phyloP scores from a whole-genome alignment of 1,140 invertebrate genomes.

The Drosophila equinoxialis region DNA sequence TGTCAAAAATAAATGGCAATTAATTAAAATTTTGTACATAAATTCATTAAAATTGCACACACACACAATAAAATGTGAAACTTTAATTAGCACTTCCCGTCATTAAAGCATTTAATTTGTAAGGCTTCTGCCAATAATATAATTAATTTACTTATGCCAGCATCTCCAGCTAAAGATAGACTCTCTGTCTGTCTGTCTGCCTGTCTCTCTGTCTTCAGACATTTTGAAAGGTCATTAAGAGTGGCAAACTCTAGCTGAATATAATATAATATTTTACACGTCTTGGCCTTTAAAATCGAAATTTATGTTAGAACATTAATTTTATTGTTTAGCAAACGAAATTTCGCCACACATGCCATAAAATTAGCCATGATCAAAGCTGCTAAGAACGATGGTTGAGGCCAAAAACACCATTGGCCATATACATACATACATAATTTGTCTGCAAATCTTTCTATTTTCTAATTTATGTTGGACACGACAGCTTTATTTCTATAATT shows the following conservation, averaged over 20 bases:
- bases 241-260: constrained; percentile 50
- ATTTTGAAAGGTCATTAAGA: constrained; percentile 70
- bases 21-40: constrained; percentile 37
- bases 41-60: constrained; percentile 54
- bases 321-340: constrained; percentile 28
- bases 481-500: constrained; percentile 67
- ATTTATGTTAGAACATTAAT: constrained; percentile 76
- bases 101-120: constrained; percentile 53
- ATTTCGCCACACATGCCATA: constrained; percentile 48
- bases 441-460: constrained; percentile 59
- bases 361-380: constrained; percentile 68
- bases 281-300: constrained; percentile 53
- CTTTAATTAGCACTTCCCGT: constrained; percentile 58
- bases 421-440: constrained; percentile 28
- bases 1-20: constrained; percentile 23
- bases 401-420: constrained; percentile 67
- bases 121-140: constrained; percentile 70
- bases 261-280: constrained; percentile 60
- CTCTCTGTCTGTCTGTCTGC: background rate
- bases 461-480: constrained; percentile 52
- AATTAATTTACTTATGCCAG: constrained; percentile 67
- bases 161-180: constrained; percentile 21
- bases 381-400: constrained; percentile 27
- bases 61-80: constrained; percentile 43
- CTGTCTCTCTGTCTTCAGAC: background rate